These are phyloP conservation scores for Myiotriccus ornatus DNA, from an alignment of 2,797 vertebrate genomes.

Conservation along the genomic window DNA sequence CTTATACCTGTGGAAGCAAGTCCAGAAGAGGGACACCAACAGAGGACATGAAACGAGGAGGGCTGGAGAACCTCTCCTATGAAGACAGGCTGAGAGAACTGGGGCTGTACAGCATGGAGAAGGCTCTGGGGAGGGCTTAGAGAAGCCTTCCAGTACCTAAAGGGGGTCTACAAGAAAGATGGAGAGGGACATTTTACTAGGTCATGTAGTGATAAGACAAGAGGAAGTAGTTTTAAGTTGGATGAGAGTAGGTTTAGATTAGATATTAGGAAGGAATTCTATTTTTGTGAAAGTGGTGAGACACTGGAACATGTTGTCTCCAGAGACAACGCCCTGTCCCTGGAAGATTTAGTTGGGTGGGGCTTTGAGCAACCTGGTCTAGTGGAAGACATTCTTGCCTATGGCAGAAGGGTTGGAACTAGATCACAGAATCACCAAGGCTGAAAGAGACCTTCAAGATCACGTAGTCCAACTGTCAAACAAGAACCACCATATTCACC, in stretches of 20 bases:
- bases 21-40: neutral
- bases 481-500: neutral
- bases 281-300: neutral
- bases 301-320: fast-evolving
- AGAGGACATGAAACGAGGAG: neutral
- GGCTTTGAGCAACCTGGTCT: neutral
- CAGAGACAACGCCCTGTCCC: neutral
- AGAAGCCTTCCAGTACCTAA: neutral
- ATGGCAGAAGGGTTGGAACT: neutral
- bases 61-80: neutral
- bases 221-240: neutral
- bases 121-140: neutral
- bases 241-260: neutral
- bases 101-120: neutral
- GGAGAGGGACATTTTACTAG: neutral
- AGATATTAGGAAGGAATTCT: neutral
- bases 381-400: neutral
- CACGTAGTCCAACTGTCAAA: neutral
- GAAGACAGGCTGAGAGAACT: neutral
- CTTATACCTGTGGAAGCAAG: neutral
- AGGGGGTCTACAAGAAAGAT: neutral
- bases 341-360: neutral
- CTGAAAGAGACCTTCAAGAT: neutral
- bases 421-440: neutral
- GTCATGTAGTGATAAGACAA: neutral